These are phyloP conservation scores for Homarus gammarus DNA, from an alignment of 2,888 invertebrate genomes.

Conservation along the genomic window DNA sequence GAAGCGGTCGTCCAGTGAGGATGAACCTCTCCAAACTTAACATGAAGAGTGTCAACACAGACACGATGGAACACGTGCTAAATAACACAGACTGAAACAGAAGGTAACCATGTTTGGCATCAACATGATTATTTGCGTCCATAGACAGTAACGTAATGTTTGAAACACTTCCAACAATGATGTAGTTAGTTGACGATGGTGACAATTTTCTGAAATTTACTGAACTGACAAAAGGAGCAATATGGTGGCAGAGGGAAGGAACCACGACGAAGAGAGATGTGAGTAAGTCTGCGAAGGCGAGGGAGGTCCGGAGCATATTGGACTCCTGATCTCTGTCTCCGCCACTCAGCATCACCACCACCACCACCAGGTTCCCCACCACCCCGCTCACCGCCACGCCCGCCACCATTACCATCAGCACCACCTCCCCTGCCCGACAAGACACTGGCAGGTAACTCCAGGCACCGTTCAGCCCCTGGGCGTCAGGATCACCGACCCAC, in stretches of 20 bases:
- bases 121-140: too few species aligned
- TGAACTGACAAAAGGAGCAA: slow-evolving; percentile 30
- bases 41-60: slow-evolving; percentile 8
- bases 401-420: slow-evolving; percentile 33
- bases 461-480: slow-evolving; percentile 26
- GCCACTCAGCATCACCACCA: slow-evolving; percentile 24
- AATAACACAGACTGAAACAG: slow-evolving; percentile 6
- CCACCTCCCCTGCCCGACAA: slow-evolving; percentile 43
- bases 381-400: slow-evolving; percentile 24
- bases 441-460: slow-evolving; percentile 41
- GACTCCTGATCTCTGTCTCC: slow-evolving; percentile 12
- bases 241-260: slow-evolving; percentile 35
- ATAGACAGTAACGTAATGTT: too few species aligned
- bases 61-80: slow-evolving; percentile 14
- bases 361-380: slow-evolving; percentile 47
- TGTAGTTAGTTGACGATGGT: neutral
- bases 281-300: slow-evolving; percentile 51
- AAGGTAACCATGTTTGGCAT: neutral
- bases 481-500: slow-evolving; percentile 41
- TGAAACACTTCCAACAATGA: neutral
- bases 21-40: slow-evolving; percentile 27
- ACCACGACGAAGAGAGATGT: slow-evolving; percentile 28
- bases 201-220: neutral
- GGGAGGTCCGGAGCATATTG: slow-evolving; percentile 45
- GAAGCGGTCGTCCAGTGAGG: neutral